Base-by-base conservation (phyloP, 2,113 vertebrate species). In the Himantopus leucocephalus region DNA sequence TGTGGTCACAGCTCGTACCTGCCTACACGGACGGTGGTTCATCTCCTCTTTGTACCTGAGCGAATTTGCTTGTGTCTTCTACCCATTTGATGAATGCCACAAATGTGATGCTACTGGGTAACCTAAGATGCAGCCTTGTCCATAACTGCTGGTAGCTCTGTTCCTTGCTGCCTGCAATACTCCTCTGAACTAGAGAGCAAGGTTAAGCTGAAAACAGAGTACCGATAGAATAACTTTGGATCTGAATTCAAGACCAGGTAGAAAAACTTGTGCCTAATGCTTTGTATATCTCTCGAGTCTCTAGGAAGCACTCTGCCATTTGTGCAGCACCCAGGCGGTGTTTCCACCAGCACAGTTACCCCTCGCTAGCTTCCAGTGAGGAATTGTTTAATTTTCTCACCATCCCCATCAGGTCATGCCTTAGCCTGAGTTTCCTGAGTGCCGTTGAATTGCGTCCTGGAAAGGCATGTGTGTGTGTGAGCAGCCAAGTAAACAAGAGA, bases 181-280 rank as follows among this genome's bases (percentile, higher is more conserved):
- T 76, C 14, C 53, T 85, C 72, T 0, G 0, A 53, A 88, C 4
- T 50, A 47, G 41, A 90, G 14, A 71, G 24, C 34, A 70, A 66
- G 23, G 30, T 53, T 62, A 58, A 62, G 41, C 35, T 64, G 47
- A 58, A 83, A 70, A 14, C 12, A 29, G 34, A 30, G 52, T 62
- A 26, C 20, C 0, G 0, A 23, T 18, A 35, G 32, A 91, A n/a
- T 26, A 86, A 62, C 17, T 74, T 50, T 5, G n/a, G 22, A 53
- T 76, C 41, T 48, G 75, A 73, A 70, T 50, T 64, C 55, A 48
- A 19, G 35, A 8, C 34, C 16, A 26, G 27, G 15, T 24, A 77
- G 50, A 35, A 92, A 77, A 89, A 14, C 24, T 81, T 55, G 26
- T 76, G 29, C 39, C 5, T 15, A 19, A 52, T 16, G 8, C 9